Evolutionary conservation across 2,888 invertebrate genomes (phyloP), one percentile per base, ranked within the genome.

Genomic region (Leptinotarsa rubiginosa): DNA sequence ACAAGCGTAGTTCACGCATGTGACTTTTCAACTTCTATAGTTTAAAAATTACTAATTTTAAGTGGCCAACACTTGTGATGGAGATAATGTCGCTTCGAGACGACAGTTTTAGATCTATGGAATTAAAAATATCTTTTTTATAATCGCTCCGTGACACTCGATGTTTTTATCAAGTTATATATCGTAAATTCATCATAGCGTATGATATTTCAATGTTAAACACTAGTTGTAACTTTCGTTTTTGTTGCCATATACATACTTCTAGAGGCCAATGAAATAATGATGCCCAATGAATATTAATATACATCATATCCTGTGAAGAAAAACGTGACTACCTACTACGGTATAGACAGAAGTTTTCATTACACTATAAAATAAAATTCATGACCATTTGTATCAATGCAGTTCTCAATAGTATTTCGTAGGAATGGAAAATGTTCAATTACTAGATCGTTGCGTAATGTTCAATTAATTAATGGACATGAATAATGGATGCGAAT

Each of bases 161-260:
- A 18, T 22, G 12, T 56, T 20, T 56, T 56, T 13, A 22, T 56
- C 22, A 16, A 31, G 62, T 18, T 16, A n/a, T 62, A 16, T 41
- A 62, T 31, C 31, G 41, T 41, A 15, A 16, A 62, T 62, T 31
- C 62, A 31, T n/a, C 62, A 5, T 41, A 20, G 25, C 7, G 16
- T 31, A 41, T 62, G 31, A 31, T n/a, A 62, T 62, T 62, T 41
- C 31, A 62, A n/a, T 62, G 62, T 62, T 62, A 5, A 62, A 62
- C 62, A 62, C 7, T 15, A 62, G 62, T 62, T 62, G 62, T 62
- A 31, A 62, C 62, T 62, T 62, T 62, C 62, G 18, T 62, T 62
- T 41, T 62, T 16, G 41, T 10, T 41, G 25, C 62, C 25, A 31
- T 62, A 62, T 41, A 62, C 31, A 62, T 62, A 62, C 31, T 62